Conservation (phyloP, 2,888 invertebrate genomes). For the Vanessa cardui region DNA sequence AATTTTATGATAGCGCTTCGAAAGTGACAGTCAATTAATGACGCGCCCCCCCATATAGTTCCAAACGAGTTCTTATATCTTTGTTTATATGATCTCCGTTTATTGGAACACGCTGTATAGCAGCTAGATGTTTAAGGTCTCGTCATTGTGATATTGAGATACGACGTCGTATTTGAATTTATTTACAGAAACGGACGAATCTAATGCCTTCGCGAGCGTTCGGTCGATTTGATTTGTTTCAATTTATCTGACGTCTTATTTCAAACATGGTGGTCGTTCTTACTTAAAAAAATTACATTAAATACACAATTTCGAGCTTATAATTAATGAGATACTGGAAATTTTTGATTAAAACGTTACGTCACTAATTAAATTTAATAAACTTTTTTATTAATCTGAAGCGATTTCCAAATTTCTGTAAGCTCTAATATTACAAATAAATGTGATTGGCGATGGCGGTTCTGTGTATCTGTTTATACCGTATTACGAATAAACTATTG, state of each 20-base stretch:
- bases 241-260: constrained; percentile 78
- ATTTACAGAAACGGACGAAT: constrained; percentile 67
- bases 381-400: too few relatives aligned
- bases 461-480: too few relatives aligned
- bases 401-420: too few relatives aligned
- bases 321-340: too few relatives aligned
- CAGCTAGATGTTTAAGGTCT: constrained; percentile 14
- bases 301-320: background rate
- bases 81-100: background rate
- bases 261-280: constrained; percentile 71
- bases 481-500: too few relatives aligned
- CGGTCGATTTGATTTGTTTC: constrained; percentile 68
- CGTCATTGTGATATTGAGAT: constrained; percentile 57
- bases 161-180: constrained; percentile 60
- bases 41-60: constrained; percentile 13
- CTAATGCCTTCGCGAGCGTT: constrained; percentile 72
- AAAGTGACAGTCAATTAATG: constrained; percentile 28
- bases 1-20: constrained; percentile 22
- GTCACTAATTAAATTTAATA: too few relatives aligned
- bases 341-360: too few relatives aligned
- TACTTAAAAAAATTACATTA: constrained; percentile 35
- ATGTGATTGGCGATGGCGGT: too few relatives aligned
- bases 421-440: too few relatives aligned
- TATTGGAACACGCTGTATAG: constrained; percentile 21
- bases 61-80: background rate